These are phyloP conservation scores for Troilus luridus DNA, from an alignment of 2,888 invertebrate genomes.

Conservation along the genomic window DNA sequence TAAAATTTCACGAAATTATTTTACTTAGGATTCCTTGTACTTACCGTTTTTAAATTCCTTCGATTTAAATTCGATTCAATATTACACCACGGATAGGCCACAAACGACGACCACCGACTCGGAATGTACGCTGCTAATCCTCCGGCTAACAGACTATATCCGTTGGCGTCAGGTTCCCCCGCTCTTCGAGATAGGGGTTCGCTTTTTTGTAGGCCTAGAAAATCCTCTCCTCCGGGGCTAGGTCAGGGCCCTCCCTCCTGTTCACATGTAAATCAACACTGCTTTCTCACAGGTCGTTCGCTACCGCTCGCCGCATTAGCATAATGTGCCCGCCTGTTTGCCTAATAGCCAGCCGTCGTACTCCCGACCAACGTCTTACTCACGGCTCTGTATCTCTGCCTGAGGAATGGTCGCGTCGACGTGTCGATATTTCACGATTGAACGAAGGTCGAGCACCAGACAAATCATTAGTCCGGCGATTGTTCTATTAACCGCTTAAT, in stretches of 20 bases:
- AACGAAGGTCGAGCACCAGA: background rate
- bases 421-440: background rate
- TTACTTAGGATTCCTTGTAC: background rate
- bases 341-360: slow-evolving; percentile 16
- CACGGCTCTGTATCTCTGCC: background rate
- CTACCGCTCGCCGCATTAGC: slow-evolving; percentile 20
- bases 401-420: background rate
- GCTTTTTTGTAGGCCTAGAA: slow-evolving; percentile 39
- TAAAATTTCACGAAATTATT: too few relatives aligned
- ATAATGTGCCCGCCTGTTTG: slow-evolving; percentile 51
- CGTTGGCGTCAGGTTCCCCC: slow-evolving; percentile 40
- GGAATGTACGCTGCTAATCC: slow-evolving; percentile 18
- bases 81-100: background rate
- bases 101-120: slow-evolving; percentile 17
- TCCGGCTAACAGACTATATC: slow-evolving; percentile 11
- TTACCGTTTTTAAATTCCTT: background rate
- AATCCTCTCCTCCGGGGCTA: background rate
- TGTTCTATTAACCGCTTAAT: background rate
- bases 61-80: background rate
- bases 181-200: slow-evolving; percentile 4
- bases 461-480: background rate
- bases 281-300: slow-evolving; percentile 53
- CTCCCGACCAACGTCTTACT: slow-evolving; percentile 12
- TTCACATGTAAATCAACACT: slow-evolving; percentile 54
- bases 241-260: slow-evolving; percentile 42